Evolutionary conservation across 2,888 invertebrate genomes (phyloP), one percentile per base, ranked within the genome.

Genomic region (Habroteleia sp.): DNA sequence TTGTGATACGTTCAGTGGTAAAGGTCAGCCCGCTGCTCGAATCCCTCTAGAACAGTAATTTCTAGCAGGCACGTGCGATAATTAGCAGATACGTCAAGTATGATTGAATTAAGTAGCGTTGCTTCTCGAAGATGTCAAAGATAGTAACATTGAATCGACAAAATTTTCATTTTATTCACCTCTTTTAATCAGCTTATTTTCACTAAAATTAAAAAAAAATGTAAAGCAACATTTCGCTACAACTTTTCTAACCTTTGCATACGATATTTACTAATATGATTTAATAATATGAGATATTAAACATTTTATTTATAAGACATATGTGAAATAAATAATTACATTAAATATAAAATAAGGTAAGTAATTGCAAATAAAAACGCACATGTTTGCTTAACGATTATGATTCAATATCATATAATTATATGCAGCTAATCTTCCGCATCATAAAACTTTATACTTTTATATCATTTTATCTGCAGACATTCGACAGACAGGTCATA

Each of bases 21-120:
- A 58, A 68, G 68, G 68, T 68, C 58, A 58, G 50, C 42, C 11
- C 27, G 13, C 56, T 41, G 31, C 48, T 68, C 33, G 50, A 48
- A 60, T 50, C 68, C 42, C 58, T 50, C 50, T 48, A 33, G 68
- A 44, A 60, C 58, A 33, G 44, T 44, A 60, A 52, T 69, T 69
- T 60, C 50, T 41, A 50, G 41, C 39, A 68, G 66, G 56, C 74
- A 68, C 68, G 74, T 74, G 74, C 62, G 68, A 68, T 74, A 74
- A 74, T 74, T 74, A 68, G 62, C 46, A 66, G 50, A 56, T 58
- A 56, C 33, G 58, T 31, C 44, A 42, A 74, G 63, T 68, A 74
- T 58, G 48, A 68, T 68, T 74, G 63, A 62, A 74, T 68, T 68
- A 68, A 68, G 68, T 68, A 68, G 52, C 44, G 63, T 54, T 56